A percentile compares a stretch with the other conserved stretches of the same genome.
phyloP scores from a whole-genome alignment of 92 coral and sea anemone species.

The Zoanthus sansibaricus region DNA sequence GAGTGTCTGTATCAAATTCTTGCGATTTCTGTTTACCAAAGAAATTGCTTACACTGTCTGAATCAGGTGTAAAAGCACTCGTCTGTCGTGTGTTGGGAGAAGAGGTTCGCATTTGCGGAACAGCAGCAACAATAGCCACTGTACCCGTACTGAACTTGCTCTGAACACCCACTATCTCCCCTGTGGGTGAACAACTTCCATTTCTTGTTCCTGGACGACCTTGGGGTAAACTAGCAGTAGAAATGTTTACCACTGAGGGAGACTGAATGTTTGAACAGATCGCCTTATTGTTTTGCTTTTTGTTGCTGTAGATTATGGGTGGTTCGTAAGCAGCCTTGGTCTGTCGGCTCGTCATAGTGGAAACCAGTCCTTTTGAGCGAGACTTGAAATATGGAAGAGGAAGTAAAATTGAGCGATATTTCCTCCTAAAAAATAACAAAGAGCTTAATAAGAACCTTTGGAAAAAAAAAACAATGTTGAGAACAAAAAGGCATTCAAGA shows the following conservation, averaged over 20 bases:
- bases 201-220: conserved; percentile 68
- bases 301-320: conserved; percentile 61
- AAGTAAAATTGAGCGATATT: conserved; percentile 68
- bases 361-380: conserved; percentile 43
- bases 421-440: conserved; percentile 41
- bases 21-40: conserved; percentile 11
- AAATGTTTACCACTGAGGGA: conserved; percentile 80
- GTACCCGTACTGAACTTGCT: conserved; percentile 63
- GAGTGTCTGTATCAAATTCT: background rate
- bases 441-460: background rate
- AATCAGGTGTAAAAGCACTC: conserved; percentile 25
- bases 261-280: conserved; percentile 52
- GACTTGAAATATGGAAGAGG: conserved; percentile 81
- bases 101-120: conserved; percentile 28
- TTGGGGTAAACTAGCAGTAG: conserved; percentile 69
- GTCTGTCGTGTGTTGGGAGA: conserved; percentile 48
- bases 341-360: conserved; percentile 51
- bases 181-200: conserved; percentile 57
- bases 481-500: too few species aligned
- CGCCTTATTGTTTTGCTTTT: conserved; percentile 17
- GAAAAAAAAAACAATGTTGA: background rate
- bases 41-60: conserved; percentile 25
- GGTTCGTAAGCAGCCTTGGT: conserved; percentile 58
- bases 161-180: conserved; percentile 55
- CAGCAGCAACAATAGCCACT: conserved; percentile 59